phyloP scores from a whole-genome alignment of 2,888 invertebrate species.

The Caradrina clavipalpis region DNA sequence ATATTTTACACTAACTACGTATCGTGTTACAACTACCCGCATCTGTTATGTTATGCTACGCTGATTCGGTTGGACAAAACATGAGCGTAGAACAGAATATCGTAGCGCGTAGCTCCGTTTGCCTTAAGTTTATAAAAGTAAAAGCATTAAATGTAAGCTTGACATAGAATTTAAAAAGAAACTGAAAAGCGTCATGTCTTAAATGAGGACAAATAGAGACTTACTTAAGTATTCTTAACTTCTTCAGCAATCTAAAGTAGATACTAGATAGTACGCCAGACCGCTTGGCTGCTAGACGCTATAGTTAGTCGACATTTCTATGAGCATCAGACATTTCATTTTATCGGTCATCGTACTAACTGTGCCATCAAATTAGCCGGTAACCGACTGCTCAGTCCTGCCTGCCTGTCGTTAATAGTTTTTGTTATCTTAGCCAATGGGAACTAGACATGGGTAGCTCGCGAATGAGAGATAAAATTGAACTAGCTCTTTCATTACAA shows the following conservation, averaged over 20 bases:
- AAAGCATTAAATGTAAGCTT: not conserved
- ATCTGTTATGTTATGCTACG: constrained; percentile 14
- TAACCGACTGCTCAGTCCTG: not conserved
- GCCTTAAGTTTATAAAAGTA: not conserved
- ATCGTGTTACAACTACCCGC: constrained; percentile 21
- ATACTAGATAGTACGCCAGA: constrained; percentile 16
- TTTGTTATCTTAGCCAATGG: not conserved
- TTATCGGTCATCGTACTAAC: not conserved
- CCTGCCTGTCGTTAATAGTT: constrained; percentile 9
- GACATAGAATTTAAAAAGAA: too few species aligned
- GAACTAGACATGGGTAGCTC: too few species aligned
- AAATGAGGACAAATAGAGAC: too few species aligned
- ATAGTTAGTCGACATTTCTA: constrained; percentile 6
- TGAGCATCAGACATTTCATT: constrained; percentile 10
- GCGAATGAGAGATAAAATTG: too few species aligned
- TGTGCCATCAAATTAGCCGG: constrained; percentile 25
- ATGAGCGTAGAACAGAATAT: constrained; percentile 6
- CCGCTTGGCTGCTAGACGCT: constrained; percentile 15
- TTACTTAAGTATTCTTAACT: constrained; percentile 15
- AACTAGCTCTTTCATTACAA: too few species aligned
- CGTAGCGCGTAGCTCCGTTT: not conserved
- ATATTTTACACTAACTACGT: constrained; percentile 39
- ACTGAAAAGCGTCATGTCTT: not conserved
- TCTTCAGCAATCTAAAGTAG: constrained; percentile 20
- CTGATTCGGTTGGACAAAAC: constrained; percentile 10